Percentiles rank a stretch among this genome's conserved stretches.
phyloP scores from a whole-genome alignment of 2,113 vertebrate genomes.

The Coracopsis vasa region DNA sequence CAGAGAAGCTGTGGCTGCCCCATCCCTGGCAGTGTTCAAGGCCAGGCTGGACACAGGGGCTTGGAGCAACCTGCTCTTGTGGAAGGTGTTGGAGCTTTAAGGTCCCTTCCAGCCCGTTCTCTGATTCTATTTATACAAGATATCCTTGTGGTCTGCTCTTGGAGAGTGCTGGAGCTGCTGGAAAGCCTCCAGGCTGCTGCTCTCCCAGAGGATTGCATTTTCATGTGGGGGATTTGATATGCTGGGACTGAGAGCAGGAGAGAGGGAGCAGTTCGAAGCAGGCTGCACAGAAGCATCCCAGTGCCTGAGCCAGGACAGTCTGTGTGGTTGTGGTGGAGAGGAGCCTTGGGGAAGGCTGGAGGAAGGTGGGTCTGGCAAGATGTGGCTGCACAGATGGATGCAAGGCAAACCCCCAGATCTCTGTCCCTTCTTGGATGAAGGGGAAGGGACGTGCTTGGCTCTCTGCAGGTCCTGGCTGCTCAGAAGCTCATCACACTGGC shows the following conservation, averaged over 20 bases:
- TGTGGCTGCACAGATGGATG: background rate
- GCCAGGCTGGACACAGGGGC: background rate
- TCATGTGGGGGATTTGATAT: background rate
- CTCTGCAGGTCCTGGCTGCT: background rate
- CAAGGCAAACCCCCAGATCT: background rate
- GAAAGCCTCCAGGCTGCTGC: background rate
- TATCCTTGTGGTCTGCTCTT: background rate
- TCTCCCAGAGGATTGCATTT: background rate
- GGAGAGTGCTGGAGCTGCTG: background rate
- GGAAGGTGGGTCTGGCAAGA: background rate
- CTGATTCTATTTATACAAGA: background rate
- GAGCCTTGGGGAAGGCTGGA: background rate
- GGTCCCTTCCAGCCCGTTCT: background rate
- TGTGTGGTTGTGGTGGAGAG: background rate
- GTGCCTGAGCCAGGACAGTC: background rate
- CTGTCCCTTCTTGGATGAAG: rapidly evolving
- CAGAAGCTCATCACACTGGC: background rate
- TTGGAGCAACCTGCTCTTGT: background rate
- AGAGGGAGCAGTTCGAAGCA: background rate
- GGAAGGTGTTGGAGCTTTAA: background rate
- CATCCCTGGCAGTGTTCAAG: background rate
- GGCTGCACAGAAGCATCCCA: background rate
- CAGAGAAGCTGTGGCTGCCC: no score
- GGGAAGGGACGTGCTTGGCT: rapidly evolving
- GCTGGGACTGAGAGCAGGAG: background rate